Evolutionary conservation across 2,888 invertebrate species (phyloP), one percentile per base, ranked within the genome.

Genomic region (Epistrophe grossulariae): DNA sequence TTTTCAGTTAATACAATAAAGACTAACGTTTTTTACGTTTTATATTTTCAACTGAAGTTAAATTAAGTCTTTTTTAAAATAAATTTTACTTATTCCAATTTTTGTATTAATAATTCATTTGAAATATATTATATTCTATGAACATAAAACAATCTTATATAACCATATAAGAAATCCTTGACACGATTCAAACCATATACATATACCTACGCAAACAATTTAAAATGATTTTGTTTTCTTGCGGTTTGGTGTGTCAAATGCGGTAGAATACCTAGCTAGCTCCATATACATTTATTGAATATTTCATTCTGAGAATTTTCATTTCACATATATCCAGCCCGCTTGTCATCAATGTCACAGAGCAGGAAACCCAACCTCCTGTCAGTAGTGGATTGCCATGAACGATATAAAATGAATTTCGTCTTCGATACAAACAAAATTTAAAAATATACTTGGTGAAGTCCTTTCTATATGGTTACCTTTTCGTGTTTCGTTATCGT

Each of bases 261-360:
- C 60, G 66, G 66, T 35, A 43, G 43, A 45, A 59, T 55, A 28
- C 28, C 55, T 9, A 28, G 28, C 31, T 31, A 4, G 50, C 31
- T 74, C n/a, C n/a, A 35, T 45, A 79, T 31, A 31, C 79, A 74
- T 79, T 74, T 74, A 79, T 79, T 84, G 62, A 84, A 79, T 79
- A 73, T 78, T 73, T 62, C 50, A 57, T 84, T 71, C 40, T 24
- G 1, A 71, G 71, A 57, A 84, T 70, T 78, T 60, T 24, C 62
- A 15, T 73, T 55, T 31, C 28, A 48, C 17, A 50, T 24, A 24
- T 24, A 24, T 24, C 40, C 40, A 28, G 9, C 64, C 48, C 15
- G 24, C 15, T 50, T 19, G 38, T 13, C 43, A 62, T 68, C 45
- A 62, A 60, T 62, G 59, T 62, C 52, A 70, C n/a, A 45, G 15